A percentile compares a stretch with the other conserved stretches of the same genome.
These are phyloP conservation scores for Trachythela sp. DNA, from an alignment of 64 coral and sea anemone genomes.

Conservation along the genomic window DNA sequence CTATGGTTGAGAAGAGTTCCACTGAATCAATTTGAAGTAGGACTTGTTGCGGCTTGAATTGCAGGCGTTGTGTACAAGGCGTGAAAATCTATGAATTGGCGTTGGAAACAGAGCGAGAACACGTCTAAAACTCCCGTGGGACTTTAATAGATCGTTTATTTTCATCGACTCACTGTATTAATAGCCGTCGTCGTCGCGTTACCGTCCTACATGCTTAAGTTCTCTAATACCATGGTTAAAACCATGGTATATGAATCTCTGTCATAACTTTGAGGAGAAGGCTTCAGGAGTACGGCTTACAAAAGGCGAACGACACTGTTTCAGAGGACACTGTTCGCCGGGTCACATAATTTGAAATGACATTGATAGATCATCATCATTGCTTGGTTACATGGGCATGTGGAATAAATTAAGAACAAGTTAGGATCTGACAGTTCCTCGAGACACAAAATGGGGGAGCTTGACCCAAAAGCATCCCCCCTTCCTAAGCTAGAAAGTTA, in stretches of 20 bases:
- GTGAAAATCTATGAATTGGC: too few species aligned
- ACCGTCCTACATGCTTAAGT: too few species aligned
- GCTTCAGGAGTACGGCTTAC: slow-evolving; percentile 39
- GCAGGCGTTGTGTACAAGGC: too few species aligned
- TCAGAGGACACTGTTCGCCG: not conserved
- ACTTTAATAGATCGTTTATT: too few species aligned
- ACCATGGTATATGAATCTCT: not conserved
- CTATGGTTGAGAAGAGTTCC: too few species aligned
- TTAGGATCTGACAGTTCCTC: slow-evolving; percentile 38
- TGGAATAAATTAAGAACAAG: slow-evolving; percentile 52
- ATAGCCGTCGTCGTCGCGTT: too few species aligned
- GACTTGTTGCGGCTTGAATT: too few species aligned
- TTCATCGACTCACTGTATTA: too few species aligned
- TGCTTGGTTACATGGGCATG: slow-evolving; percentile 43
- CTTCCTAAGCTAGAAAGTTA: slow-evolving; percentile 16
- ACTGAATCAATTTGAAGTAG: too few species aligned
- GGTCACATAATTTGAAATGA: not conserved
- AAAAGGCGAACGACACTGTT: not conserved
- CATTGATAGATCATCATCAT: not conserved
- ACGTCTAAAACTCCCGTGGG: too few species aligned
- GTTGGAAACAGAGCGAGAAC: too few species aligned
- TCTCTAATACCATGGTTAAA: too few species aligned
- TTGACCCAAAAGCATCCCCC: slow-evolving; percentile 45
- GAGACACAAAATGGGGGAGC: not conserved
- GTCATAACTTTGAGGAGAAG: slow-evolving; percentile 19